Evolutionary conservation across 2,888 invertebrate species (phyloP), one percentile per base, ranked within the genome.

Genomic region (Osedax frankpressi): DNA sequence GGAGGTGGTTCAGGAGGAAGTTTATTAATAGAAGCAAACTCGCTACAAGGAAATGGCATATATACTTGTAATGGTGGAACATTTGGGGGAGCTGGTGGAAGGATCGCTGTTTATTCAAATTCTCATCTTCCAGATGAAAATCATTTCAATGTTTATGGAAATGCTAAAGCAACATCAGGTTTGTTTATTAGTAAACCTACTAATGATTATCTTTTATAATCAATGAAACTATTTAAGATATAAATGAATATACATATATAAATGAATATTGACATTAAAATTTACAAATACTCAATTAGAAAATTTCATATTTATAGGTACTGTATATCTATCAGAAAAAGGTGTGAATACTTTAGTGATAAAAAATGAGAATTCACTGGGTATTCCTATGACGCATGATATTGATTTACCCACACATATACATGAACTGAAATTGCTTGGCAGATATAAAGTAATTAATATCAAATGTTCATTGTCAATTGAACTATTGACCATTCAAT

Each of bases 1-100:
- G 71, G 74, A 25, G 71, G 71, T 28, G 74, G 74, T 65, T 25
- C 29, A 25, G 74, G 74, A 0, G 74, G 74, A 3, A 62, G 74
- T 68, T 6, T 73, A 6, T 71, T 29, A 6, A 28, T 73, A 14
- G 24, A 71, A 29, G 73, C 69, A 24, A 24, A n/a, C 6, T 3
- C 6, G 3, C 6, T 73, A 3, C 11, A 2, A 3, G 73, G 73
- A 3, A 6, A 3, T 73, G 73, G 73, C 2, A 11, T 3, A 25
- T 29, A 29, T 24, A 11, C 6, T 25, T 65, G 67, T 14, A 71
- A 73, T 24, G 73, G 73, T 6, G 73, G 73, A 59, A 24, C 6
- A 11, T 3, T 25, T 3, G 69, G 73, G 25, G 73, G 73, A 14
- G 69, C 67, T n/a, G 73, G 73, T 3, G 73, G 73, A 26, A 65